Base-by-base conservation (phyloP, 1,140 invertebrate species). In the Teleogryllus occipitalis region DNA sequence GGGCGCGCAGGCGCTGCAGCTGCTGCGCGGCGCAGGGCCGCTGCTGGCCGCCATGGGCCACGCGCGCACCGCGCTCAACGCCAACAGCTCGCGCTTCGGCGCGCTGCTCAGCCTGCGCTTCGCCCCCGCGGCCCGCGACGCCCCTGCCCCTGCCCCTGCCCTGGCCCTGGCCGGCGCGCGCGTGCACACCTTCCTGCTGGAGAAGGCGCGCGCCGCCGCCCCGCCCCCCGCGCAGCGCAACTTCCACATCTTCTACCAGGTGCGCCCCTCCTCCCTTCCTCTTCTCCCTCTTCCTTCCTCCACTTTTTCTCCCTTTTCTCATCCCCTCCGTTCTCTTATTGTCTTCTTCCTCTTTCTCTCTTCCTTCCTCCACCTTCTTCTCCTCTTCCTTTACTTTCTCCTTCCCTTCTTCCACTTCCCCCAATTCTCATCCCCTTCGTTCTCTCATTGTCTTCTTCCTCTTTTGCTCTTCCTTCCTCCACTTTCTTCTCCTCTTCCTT, bases 51-150 rank as follows among this genome's bases (percentile, higher is more conserved):
- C 83, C 8, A 85, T 86, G 49, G 84, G 83, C n/a, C 84, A 91
- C 81, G 90, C 91, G n/a, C 89, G 90, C 81, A 92, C 91, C 0
- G 87, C 89, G 47, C 85, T 86, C 65, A 92, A 92, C 83, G 85
- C 89, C 79, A 90, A 83, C 91, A 90, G 90, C 89, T 79, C 86
- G 91, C 80, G 91, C 80, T 91, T 92, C 84, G 90, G 90, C 8
- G 83, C 86, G 74, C 82, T 87, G 6, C 79, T 87, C 8, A 84
- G 83, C 78, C 80, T 87, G n/a, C 83, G 85, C 54, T 87, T 91
- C 82, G 88, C 90, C 82, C 87, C 87, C 82, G 89, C 88, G 49
- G 86, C 86, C 27, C 27, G 27, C 76, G 88, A 65, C 54, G 54
- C 54, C 2, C 18, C 54, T 15, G 54, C 54, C 18, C 10, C 8